A percentile compares a stretch with the other conserved stretches of the same genome.
Evolutionary conservation across 2,888 invertebrate genomes (phyloP).

Genomic region (Drosophila melanosoma): DNA sequence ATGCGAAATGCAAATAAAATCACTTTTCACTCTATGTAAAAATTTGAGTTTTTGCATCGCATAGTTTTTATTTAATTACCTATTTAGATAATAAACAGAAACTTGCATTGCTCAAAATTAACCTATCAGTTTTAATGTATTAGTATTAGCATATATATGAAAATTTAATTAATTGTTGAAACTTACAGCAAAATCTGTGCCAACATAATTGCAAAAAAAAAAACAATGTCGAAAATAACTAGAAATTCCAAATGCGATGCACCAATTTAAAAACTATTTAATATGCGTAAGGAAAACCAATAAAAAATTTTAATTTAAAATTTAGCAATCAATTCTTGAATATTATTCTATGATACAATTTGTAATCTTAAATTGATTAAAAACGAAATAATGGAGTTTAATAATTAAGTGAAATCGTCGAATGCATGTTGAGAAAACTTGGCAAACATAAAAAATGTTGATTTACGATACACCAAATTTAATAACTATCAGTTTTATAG

Average conservation of each 20-base stretch:
- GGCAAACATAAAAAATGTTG: not conserved
- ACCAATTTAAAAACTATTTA: not conserved
- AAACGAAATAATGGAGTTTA: not conserved
- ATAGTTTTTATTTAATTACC: not conserved
- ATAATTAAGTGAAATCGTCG: not conserved
- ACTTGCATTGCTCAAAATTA: not conserved
- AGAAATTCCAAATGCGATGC: not conserved
- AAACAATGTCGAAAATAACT: not conserved
- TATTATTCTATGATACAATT: not conserved
- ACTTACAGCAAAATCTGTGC: not conserved
- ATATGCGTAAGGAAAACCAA: not conserved
- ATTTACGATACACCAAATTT: constrained; percentile 11
- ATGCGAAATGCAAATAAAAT: not conserved
- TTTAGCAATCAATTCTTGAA: not conserved
- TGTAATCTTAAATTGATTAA: not conserved
- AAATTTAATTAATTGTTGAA: not conserved
- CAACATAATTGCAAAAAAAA: not conserved
- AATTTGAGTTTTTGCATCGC: not conserved
- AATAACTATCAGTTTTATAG: constrained; percentile 5
- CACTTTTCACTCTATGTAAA: not conserved
- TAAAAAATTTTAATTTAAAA: not conserved
- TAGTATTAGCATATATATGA: not conserved
- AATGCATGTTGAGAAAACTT: not conserved
- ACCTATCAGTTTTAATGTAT: not conserved
- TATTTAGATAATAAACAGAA: not conserved